Evolutionary conservation across 2,888 invertebrate genomes (phyloP), one percentile per base, ranked within the genome.

Genomic region (Mimas tiliae): DNA sequence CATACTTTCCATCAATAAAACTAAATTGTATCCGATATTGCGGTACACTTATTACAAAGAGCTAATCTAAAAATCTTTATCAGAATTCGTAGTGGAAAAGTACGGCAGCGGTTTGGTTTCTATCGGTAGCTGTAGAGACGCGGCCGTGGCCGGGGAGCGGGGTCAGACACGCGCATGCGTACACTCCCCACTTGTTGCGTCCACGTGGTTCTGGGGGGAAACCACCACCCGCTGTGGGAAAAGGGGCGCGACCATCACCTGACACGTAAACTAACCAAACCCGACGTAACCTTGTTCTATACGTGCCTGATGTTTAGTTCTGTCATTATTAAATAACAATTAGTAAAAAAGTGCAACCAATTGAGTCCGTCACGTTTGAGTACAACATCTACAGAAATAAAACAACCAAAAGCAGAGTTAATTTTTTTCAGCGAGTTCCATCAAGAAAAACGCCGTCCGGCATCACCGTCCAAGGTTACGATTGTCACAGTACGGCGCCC

Each of bases 121-220:
- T 69, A 70, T 69, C 69, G 73, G 68, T 64, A 70, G 66, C 27
- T 9, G 42, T 42, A 14, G 45, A 50, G 50, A 1, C 50, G 50
- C 50, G 50, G 16, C 38, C 38, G 71, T 53, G 67, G 74, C 4
- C 53, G 74, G 74, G 74, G 68, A 65, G 73, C 67, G 72, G 65
- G 67, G 47, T 50, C 53, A 62, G 21, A 47, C 33, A 6, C 50
- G 27, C 67, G 91, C 91, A 85, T 88, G 92, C 91, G 90, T 78
- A 69, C 47, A 67, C 47, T 21, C 66, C 71, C 71, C 83, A 92
- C 93, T 91, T 92, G 92, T 93, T 92, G 93, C 88, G 80, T 82
- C 85, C 87, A 88, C 89, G 87, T 89, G 89, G 83, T 78, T 38
- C 16, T 64, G 73, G 70, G 74, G 70, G 67, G 27, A 27, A 62